phyloP scores from a whole-genome alignment of 2,113 vertebrate genomes.

The Orientallactaga bullata region DNA sequence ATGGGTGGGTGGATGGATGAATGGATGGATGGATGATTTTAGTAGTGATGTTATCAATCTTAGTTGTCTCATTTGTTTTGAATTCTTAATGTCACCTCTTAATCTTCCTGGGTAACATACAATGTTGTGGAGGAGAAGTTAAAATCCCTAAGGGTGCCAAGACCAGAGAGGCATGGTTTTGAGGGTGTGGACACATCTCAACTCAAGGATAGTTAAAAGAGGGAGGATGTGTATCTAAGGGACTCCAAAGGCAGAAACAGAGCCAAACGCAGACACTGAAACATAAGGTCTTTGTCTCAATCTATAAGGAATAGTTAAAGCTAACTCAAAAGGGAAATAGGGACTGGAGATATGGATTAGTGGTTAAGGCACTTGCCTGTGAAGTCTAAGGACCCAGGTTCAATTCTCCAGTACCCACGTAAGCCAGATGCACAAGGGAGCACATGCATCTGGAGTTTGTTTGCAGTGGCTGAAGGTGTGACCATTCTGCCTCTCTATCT shows the following conservation, averaged over 20 bases:
- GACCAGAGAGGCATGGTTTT: constrained; percentile 30
- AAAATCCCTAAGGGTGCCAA: constrained; percentile 22
- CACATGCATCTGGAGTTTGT: no score
- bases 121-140: constrained; percentile 42
- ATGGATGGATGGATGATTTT: constrained; percentile 21
- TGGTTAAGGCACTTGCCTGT: no score
- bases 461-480: no score
- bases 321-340: constrained; percentile 46
- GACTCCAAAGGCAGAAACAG: constrained; percentile 35
- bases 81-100: constrained; percentile 39
- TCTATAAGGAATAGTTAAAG: constrained; percentile 35
- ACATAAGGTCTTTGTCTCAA: constrained; percentile 23
- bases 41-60: constrained; percentile 26
- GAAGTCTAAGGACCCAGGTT: no score
- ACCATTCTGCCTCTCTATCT: no score
- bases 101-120: constrained; percentile 44
- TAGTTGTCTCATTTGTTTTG: constrained; percentile 54
- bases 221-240: background rate
- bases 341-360: no score
- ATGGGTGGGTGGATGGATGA: background rate
- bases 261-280: constrained; percentile 47
- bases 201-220: constrained; percentile 43
- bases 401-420: no score
- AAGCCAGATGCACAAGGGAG: no score
- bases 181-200: constrained; percentile 3